Evolutionary conservation across 2,797 vertebrate species (phyloP), one percentile per base, ranked within the genome.

Genomic region (Phoxinus dragarum): DNA sequence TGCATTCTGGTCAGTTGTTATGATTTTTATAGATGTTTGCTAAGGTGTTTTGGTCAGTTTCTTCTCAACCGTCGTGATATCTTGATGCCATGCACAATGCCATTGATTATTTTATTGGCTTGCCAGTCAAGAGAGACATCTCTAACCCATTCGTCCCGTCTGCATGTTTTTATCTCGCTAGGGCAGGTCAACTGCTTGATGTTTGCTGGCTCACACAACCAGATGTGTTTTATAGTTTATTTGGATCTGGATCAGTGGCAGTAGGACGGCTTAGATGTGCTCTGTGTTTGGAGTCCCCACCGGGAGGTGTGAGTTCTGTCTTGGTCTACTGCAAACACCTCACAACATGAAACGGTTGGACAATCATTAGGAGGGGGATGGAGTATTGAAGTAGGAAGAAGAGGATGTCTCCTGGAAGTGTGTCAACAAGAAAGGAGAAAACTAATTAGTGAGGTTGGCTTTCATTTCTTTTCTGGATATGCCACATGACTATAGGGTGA

Each of bases 141-240:
- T 84, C 64, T 59, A 36, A 68, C 47, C 6, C 47, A 17, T 31
- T 42, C 17, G 40, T 77, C 11, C 44, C 8, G 1, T 68, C 34
- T 68, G 73, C n/a, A 68, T 67, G 36, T 54, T 34, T 68, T 84
- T 77, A 68, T 80, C 76, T 73, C 14, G 7, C 76, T 68, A 52
- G 52, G 52, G 67, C 79, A 16, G 31, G n/a, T 49, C 9, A 80
- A 47, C 52, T 59, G 19, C 54, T 85, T 56, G 21, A 79, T 79
- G 54, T 64, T 73, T 66, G 52, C 67, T 61, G 84, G 68, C 76
- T 72, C 42, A 80, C 84, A 72, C 54, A 73, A 14, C 67, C 84
- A 85, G 84, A 80, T 85, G 76, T 80, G 64, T 78, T 85, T 72
- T 82, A 52, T 69, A 82, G 47, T 71, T 67, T 81, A 56, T 84